Conservation (phyloP, 2,797 vertebrate genomes). For the Alectoris magna region DNA sequence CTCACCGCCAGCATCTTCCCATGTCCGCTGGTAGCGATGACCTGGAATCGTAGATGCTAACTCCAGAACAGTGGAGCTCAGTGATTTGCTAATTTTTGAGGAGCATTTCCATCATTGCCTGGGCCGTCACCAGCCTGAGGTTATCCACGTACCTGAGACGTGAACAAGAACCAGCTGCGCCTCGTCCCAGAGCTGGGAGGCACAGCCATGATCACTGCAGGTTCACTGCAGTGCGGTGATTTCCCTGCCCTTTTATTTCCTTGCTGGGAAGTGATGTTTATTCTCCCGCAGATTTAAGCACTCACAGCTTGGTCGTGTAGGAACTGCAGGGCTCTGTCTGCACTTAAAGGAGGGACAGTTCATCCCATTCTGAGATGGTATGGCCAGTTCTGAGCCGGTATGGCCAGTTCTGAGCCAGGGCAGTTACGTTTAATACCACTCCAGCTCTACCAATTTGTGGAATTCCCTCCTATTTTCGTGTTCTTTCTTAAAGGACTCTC, state of each 20-base stretch:
- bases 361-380: not conserved
- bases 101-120: not conserved
- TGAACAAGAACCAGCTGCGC: not conserved
- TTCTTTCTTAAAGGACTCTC: not conserved
- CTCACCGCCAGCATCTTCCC: not conserved
- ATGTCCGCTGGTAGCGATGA: not conserved
- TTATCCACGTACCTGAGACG: not conserved
- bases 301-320: accelerated
- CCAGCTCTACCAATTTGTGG: not conserved
- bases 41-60: not conserved
- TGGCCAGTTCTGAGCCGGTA: not conserved
- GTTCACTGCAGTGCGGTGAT: not conserved
- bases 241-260: not conserved
- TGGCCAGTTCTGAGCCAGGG: not conserved
- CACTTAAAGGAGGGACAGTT: not conserved
- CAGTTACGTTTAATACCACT: not conserved
- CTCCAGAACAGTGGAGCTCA: not conserved
- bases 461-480: not conserved
- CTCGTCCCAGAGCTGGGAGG: not conserved
- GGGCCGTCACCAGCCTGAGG: not conserved
- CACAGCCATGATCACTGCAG: accelerated
- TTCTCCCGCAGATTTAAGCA: not conserved
- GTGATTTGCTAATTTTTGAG: not conserved
- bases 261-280: not conserved
- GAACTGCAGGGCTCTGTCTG: not conserved